phyloP scores from a whole-genome alignment of 1,140 invertebrate species.

The Drosophila pachea region DNA sequence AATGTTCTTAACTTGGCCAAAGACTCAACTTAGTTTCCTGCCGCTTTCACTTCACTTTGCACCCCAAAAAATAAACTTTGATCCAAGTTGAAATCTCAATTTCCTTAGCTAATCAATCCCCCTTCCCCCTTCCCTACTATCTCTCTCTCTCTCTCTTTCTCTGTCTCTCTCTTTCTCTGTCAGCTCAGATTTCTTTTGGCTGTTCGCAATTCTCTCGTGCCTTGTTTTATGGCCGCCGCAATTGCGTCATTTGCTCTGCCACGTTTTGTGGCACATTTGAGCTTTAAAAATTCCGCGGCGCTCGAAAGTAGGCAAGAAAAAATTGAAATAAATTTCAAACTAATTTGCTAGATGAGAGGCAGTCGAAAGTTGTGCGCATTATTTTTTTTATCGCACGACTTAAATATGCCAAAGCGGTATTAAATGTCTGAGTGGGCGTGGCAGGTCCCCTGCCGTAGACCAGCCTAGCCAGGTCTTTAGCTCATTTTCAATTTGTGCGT shows the following conservation, averaged over 20 bases:
- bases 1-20: too few relatives aligned
- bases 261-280: slow-evolving; percentile 17
- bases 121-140: too few relatives aligned
- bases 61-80: background rate
- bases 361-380: slow-evolving; percentile 48
- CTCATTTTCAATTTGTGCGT: slow-evolving; percentile 70
- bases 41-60: too few relatives aligned
- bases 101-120: too few relatives aligned
- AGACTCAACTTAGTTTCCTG: too few relatives aligned
- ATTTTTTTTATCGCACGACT: slow-evolving; percentile 39
- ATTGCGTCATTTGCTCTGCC: slow-evolving; percentile 39
- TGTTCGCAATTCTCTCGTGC: background rate
- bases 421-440: slow-evolving; percentile 42
- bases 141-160: too few relatives aligned
- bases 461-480: background rate
- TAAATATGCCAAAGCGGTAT: slow-evolving; percentile 67
- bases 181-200: background rate
- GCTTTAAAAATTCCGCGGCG: slow-evolving; percentile 6
- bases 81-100: too few relatives aligned
- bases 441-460: slow-evolving; percentile 32
- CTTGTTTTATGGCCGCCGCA: background rate
- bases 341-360: slow-evolving; percentile 66
- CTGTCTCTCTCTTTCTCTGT: too few relatives aligned
- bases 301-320: slow-evolving; percentile 46
- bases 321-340: slow-evolving; percentile 70